Evolutionary conservation across 2,113 vertebrate species (phyloP), one percentile per base, ranked within the genome.

Genomic region (Oplegnathus fasciatus): DNA sequence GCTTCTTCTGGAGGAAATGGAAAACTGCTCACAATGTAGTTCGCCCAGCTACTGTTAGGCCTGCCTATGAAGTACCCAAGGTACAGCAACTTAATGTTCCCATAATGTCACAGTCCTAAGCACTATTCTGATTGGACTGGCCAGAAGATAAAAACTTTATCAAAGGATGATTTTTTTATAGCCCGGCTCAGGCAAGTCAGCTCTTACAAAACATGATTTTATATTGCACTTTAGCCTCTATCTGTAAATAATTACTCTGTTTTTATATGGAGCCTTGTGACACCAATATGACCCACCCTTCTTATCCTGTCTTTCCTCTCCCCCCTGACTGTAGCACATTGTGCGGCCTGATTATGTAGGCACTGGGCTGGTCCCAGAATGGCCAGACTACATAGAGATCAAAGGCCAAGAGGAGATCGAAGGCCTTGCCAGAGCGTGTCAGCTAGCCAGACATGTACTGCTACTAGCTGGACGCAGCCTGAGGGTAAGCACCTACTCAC

Each of bases 371-470:
- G 91, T 98, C 89, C 98, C 98, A 80, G 96, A 96, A 93, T 98
- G 98, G 98, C 98, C 97, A 87, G 97, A 97, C 95, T 95, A 96
- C 95, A 97, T 99, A 84, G 98, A 99, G 96, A 97, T 99, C 91
- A 98, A 99, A 93, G 95, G 96, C 90, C 95, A 97, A 94, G 98
- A 99, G 96, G 97, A 99, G 96, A 97, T 99, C 88, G 94, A 97
- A 94, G 97, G 97, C 85, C 97, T 99, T 87, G 95, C 90, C 87
- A 96, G 96, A 86, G 97, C 97, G 32, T 99, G 98, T 96, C 97
- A 97, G 60, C 95, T 99, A 67, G 98, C 98, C 88, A 96, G 98
- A 93, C 97, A 92, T 55, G 93, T 99, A 64, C 96, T 99, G 82
- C 96, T 98, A 37, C 95, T 97, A 48, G 96, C 97, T 91, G 97